Conservation (phyloP, 2,888 invertebrate genomes). For the Drosophila eohydei region DNA sequence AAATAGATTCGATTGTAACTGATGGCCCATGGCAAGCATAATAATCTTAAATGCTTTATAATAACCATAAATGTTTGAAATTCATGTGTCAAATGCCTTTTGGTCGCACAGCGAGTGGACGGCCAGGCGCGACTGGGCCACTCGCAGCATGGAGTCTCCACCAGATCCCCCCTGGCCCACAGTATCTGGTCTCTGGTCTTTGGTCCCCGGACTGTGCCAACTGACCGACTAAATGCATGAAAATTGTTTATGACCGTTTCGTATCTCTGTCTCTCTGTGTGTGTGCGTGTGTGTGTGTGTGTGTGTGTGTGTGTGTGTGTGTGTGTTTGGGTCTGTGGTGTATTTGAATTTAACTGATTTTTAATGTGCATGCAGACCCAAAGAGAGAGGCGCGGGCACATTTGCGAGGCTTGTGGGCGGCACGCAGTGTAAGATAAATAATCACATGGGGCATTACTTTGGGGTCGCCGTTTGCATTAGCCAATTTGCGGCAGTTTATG, state of each 20-base stretch:
- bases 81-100: conserved; percentile 72
- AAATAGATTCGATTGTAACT: conserved; percentile 55
- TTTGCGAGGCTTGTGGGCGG: conserved; percentile 52
- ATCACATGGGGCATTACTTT: conserved; percentile 67
- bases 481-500: conserved; percentile 80
- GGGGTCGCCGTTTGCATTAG: conserved; percentile 74
- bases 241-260: conserved; percentile 72
- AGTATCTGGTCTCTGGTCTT: not conserved
- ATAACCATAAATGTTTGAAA: conserved; percentile 81
- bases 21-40: conserved; percentile 69
- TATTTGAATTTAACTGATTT: conserved; percentile 77
- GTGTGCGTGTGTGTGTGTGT: conserved; percentile 17
- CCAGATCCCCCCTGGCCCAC: not conserved
- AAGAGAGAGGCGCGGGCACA: not conserved
- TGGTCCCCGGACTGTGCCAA: conserved; percentile 28
- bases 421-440: conserved; percentile 58
- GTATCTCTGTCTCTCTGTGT: conserved; percentile 20
- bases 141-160: conserved; percentile 40
- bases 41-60: conserved; percentile 82
- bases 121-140: conserved; percentile 20
- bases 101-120: conserved; percentile 21
- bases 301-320: conserved; percentile 18
- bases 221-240: conserved; percentile 62
- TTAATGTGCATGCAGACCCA: conserved; percentile 60
- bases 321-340: conserved; percentile 53